phyloP scores from a whole-genome alignment of 2,888 invertebrate species.

The Eilema sororculum region DNA sequence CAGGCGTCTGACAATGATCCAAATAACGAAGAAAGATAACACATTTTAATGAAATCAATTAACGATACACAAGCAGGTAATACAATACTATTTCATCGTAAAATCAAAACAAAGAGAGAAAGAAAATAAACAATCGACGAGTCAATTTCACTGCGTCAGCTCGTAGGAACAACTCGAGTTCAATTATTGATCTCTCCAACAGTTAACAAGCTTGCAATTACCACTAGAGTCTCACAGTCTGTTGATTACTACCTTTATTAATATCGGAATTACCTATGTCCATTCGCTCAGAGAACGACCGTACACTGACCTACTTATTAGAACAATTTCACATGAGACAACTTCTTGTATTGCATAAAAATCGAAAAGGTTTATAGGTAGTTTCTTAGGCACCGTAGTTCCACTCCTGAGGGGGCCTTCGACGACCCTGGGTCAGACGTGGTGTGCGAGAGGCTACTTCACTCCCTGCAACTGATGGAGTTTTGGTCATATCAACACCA shows the following conservation, averaged over 20 bases:
- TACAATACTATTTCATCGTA: slow-evolving; percentile 29
- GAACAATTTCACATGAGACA: slow-evolving; percentile 23
- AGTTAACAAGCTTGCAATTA: slow-evolving; percentile 48
- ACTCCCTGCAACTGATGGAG: too few species aligned
- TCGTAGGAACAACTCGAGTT: slow-evolving; percentile 33
- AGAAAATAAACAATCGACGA: slow-evolving; percentile 36
- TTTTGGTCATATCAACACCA: too few species aligned
- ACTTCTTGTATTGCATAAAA: neutral
- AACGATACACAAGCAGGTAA: slow-evolving; percentile 2
- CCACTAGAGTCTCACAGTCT: slow-evolving; percentile 26
- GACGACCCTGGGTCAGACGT: too few species aligned
- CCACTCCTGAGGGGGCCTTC: too few species aligned
- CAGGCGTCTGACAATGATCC: too few species aligned
- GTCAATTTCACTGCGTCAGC: slow-evolving; percentile 26
- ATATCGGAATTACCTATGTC: slow-evolving; percentile 45
- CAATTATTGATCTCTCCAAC: slow-evolving; percentile 39
- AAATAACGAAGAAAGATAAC: too few species aligned
- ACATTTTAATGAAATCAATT: neutral
- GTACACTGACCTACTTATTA: slow-evolving; percentile 36
- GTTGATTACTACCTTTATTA: slow-evolving; percentile 43
- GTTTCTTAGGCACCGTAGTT: neutral
- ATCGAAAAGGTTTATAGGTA: too few species aligned
- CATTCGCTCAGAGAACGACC: slow-evolving; percentile 16
- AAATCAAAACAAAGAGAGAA: slow-evolving; percentile 34
- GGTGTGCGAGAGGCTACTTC: too few species aligned